Conservation (phyloP, 2,888 invertebrate species). For the Heliconius ismenius region DNA sequence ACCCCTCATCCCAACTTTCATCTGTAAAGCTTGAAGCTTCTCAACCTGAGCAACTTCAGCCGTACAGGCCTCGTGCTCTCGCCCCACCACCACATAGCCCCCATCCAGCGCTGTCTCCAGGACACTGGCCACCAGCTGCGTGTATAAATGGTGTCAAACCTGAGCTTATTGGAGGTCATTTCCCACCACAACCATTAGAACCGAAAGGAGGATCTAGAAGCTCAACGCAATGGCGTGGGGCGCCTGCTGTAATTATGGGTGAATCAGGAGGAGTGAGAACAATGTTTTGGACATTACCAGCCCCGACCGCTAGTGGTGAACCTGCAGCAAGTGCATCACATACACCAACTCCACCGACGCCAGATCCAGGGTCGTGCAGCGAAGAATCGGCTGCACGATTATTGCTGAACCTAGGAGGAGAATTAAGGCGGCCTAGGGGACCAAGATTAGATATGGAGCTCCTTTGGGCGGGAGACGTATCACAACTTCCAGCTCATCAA, state of each 20-base stretch:
- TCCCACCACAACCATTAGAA: slow-evolving; percentile 75
- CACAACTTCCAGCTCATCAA: slow-evolving; percentile 91
- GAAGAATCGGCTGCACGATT: slow-evolving; percentile 86
- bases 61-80: slow-evolving; percentile 67
- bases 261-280: slow-evolving; percentile 93
- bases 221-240: slow-evolving; percentile 80
- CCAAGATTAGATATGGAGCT: slow-evolving; percentile 94
- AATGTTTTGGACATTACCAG: slow-evolving; percentile 85
- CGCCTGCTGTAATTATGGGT: slow-evolving; percentile 96
- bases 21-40: slow-evolving; percentile 75
- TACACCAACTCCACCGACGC: slow-evolving; percentile 80
- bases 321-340: slow-evolving; percentile 77
- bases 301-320: slow-evolving; percentile 79
- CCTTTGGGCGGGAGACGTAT: slow-evolving; percentile 93
- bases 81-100: slow-evolving; percentile 75
- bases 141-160: slow-evolving; percentile 91
- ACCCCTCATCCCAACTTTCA: slow-evolving; percentile 63
- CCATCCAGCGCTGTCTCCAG: slow-evolving; percentile 66
- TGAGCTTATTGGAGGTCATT: slow-evolving; percentile 87
- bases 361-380: slow-evolving; percentile 76
- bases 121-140: slow-evolving; percentile 82
- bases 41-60: slow-evolving; percentile 62
- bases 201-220: slow-evolving; percentile 68
- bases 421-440: slow-evolving; percentile 83
- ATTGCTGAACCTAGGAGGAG: slow-evolving; percentile 88